phyloP scores from a whole-genome alignment of 2,113 vertebrate species.

The Sialia sialis region DNA sequence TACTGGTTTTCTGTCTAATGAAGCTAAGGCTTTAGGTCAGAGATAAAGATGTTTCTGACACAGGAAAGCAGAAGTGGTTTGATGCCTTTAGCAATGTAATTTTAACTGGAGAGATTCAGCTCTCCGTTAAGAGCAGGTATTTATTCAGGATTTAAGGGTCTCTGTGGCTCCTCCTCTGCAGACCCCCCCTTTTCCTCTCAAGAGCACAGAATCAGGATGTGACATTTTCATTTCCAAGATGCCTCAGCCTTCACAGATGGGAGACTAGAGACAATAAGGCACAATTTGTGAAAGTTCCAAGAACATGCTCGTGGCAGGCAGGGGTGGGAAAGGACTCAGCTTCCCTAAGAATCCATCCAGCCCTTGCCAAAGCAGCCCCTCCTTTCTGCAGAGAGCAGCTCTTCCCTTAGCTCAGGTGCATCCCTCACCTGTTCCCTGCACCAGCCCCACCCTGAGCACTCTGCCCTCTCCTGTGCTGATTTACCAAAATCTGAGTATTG shows the following conservation, averaged over 20 bases:
- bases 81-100: too few species aligned
- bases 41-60: background rate
- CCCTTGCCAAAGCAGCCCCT: background rate
- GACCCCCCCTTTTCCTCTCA: background rate
- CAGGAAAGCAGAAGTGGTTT: background rate
- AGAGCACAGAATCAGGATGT: background rate
- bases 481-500: too few species aligned
- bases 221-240: background rate
- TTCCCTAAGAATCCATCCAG: background rate
- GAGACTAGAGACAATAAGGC: background rate
- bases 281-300: conserved; percentile 52
- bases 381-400: background rate
- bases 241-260: background rate
- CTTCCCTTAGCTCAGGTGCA: background rate
- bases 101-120: background rate
- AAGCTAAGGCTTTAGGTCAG: background rate
- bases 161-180: background rate
- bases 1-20: background rate
- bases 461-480: background rate
- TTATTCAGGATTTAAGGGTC: background rate
- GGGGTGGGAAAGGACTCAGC: conserved; percentile 17
- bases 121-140: background rate
- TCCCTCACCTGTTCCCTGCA: rapidly evolving
- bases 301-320: background rate
- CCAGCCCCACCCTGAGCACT: rapidly evolving